Conservation (phyloP, 2,888 invertebrate genomes). For the Hypomecis atomaria region DNA sequence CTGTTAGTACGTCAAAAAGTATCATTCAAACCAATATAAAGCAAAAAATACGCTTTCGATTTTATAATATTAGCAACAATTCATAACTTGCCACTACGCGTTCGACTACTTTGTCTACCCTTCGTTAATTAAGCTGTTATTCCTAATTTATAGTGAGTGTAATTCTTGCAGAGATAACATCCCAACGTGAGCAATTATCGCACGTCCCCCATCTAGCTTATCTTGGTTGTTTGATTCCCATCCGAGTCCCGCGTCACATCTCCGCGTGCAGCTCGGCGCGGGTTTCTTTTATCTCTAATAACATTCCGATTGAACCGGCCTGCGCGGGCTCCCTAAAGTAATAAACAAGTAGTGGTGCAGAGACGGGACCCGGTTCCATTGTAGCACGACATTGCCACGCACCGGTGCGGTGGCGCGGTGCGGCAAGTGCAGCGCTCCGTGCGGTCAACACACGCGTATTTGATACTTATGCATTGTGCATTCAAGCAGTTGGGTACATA, state of each 20-base stretch:
- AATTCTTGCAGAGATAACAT: background rate
- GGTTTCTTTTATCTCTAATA: slow-evolving; percentile 82
- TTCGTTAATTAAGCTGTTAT: background rate
- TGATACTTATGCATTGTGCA: too few relatives aligned
- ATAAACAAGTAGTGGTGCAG: slow-evolving; percentile 71
- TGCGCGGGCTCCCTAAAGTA: slow-evolving; percentile 77
- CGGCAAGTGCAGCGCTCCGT: too few relatives aligned
- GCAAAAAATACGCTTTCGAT: too few relatives aligned
- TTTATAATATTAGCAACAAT: too few relatives aligned
- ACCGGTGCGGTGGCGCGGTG: too few relatives aligned
- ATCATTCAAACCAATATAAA: too few relatives aligned
- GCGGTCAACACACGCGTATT: too few relatives aligned
- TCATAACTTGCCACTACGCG: too few relatives aligned
- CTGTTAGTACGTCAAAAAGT: too few relatives aligned
- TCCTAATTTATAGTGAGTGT: background rate
- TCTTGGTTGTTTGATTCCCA: slow-evolving; percentile 54
- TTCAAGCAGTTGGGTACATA: too few relatives aligned
- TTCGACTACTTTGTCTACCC: too few relatives aligned
- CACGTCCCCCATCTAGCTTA: slow-evolving; percentile 1
- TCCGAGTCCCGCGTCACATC: slow-evolving; percentile 52
- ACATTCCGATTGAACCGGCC: slow-evolving; percentile 73
- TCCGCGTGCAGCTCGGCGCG: slow-evolving; percentile 73
- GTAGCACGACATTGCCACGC: slow-evolving; percentile 33
- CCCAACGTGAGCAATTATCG: slow-evolving; percentile 8
- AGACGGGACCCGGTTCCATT: slow-evolving; percentile 54